Conservation (phyloP, 2,113 vertebrate genomes). For the Zapornia atra region DNA sequence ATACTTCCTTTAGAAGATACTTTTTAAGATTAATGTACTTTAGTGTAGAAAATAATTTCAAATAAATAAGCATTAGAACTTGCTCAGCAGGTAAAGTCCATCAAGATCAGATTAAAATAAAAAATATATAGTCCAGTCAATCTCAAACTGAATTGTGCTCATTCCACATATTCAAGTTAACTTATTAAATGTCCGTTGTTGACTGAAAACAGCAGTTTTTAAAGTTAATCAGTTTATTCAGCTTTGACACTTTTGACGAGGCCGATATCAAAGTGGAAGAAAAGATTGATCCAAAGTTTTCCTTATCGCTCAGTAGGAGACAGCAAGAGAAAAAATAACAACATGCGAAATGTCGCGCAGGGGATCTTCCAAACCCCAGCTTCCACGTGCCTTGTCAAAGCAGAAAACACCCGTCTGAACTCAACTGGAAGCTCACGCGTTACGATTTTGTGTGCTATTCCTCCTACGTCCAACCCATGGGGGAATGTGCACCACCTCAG, state of each 20-base stretch:
- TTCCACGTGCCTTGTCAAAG: slow-evolving; percentile 69
- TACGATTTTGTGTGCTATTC: slow-evolving; percentile 67
- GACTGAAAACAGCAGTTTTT: slow-evolving; percentile 77
- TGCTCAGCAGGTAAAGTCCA: slow-evolving; percentile 80
- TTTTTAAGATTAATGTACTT: slow-evolving; percentile 78
- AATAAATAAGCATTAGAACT: slow-evolving; percentile 85
- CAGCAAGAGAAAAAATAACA: slow-evolving; percentile 70
- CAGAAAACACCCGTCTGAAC: slow-evolving; percentile 70
- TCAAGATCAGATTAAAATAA: slow-evolving; percentile 75
- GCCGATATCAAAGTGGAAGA: slow-evolving; percentile 78
- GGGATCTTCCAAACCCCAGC: slow-evolving; percentile 80
- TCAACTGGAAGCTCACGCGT: slow-evolving; percentile 62
- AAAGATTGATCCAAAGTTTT: slow-evolving; percentile 75
- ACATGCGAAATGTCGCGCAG: slow-evolving; percentile 67
- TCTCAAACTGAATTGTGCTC: slow-evolving; percentile 75
- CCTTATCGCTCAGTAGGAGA: slow-evolving; percentile 76
- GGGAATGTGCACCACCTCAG: slow-evolving; percentile 76
- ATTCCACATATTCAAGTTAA: slow-evolving; percentile 73
- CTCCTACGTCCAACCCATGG: slow-evolving; percentile 77
- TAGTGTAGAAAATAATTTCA: slow-evolving; percentile 78
- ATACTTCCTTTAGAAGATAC: slow-evolving; percentile 74
- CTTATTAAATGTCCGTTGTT: slow-evolving; percentile 77
- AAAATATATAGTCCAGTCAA: slow-evolving; percentile 73
- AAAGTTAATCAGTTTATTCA: slow-evolving; percentile 80
- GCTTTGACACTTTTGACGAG: slow-evolving; percentile 75